A percentile compares a stretch with the other conserved stretches of the same genome.
Evolutionary conservation across 1,140 invertebrate genomes (phyloP).

Genomic region (Nephila pilipes): DNA sequence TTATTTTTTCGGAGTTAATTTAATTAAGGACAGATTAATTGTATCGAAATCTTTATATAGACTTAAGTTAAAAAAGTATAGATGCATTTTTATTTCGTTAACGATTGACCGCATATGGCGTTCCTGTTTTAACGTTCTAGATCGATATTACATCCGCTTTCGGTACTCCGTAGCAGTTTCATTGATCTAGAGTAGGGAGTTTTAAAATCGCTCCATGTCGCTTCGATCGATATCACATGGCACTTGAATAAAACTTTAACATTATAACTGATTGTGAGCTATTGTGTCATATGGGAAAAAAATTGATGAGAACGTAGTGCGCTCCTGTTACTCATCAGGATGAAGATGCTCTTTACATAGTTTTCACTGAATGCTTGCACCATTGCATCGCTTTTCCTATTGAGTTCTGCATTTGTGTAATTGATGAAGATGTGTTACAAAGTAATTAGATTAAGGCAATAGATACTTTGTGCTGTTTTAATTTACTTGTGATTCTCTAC

Average conservation of each 20-base stretch:
- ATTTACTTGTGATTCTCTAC: too few relatives aligned
- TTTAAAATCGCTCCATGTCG: conserved; percentile 2
- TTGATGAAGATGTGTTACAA: too few relatives aligned
- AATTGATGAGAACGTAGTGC: neutral
- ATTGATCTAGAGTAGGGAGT: neutral
- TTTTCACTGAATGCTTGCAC: too few relatives aligned
- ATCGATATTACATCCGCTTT: conserved; percentile 70
- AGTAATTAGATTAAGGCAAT: too few relatives aligned
- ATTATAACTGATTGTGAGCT: neutral
- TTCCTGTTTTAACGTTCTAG: neutral
- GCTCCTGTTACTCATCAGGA: neutral
- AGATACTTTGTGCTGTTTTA: too few relatives aligned
- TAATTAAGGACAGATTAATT: neutral
- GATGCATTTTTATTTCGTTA: neutral
- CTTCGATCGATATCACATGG: neutral
- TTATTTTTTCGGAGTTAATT: conserved; percentile 1
- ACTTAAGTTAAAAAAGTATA: neutral
- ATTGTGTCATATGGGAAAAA: neutral
- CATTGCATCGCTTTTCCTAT: too few relatives aligned
- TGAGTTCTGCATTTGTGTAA: too few relatives aligned
- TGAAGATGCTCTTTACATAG: neutral
- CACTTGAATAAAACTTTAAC: neutral
- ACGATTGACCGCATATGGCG: conserved; percentile 10
- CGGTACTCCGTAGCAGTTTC: neutral
- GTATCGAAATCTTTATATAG: too few relatives aligned